Evolutionary conservation across 2,797 vertebrate species (phyloP).

Genomic region (Scyliorhinus canicula): DNA sequence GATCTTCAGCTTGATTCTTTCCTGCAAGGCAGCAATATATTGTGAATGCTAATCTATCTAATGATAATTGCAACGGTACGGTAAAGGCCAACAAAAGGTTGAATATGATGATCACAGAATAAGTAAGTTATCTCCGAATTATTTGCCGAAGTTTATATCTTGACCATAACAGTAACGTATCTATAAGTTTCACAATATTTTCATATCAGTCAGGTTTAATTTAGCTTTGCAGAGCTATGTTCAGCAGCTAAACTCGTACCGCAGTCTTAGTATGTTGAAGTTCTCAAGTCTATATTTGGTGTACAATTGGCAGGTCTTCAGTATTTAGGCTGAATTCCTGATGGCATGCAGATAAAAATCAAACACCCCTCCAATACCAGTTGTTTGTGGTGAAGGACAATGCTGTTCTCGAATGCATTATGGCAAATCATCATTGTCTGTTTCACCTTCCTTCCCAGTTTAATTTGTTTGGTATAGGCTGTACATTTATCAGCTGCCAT

Average conservation of each 20-base stretch:
- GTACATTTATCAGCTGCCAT: background rate
- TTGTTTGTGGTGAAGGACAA: background rate
- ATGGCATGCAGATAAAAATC: background rate
- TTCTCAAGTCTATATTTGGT: background rate
- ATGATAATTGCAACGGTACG: background rate
- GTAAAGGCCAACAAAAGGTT: background rate
- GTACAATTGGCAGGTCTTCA: background rate
- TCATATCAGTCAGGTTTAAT: background rate
- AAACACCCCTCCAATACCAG: background rate
- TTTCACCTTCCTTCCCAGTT: background rate
- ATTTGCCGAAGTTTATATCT: background rate
- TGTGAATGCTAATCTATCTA: background rate
- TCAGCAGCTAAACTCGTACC: background rate
- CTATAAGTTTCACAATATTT: background rate
- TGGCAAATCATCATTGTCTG: background rate
- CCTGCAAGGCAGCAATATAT: background rate
- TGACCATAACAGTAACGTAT: background rate
- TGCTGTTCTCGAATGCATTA: background rate
- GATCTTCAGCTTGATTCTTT: background rate
- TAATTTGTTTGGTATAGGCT: background rate
- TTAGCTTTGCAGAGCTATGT: background rate
- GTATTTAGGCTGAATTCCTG: background rate
- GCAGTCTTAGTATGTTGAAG: background rate
- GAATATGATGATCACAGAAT: background rate
- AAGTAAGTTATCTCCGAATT: background rate